These are phyloP conservation scores for Candidula unifasciata DNA, from an alignment of 2,888 invertebrate genomes.

Conservation along the genomic window DNA sequence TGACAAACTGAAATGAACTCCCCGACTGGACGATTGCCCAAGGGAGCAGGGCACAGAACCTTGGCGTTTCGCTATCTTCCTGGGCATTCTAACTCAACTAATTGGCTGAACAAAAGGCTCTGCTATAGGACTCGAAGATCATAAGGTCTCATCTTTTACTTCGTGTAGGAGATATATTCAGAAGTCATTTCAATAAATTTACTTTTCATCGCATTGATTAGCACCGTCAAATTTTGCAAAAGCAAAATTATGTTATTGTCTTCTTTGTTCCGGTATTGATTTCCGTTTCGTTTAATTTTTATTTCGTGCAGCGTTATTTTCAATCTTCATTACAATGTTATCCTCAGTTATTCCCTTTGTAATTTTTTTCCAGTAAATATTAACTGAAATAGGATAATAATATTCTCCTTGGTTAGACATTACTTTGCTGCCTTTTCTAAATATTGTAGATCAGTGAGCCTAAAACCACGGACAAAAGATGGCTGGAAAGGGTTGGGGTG, in stretches of 20 bases:
- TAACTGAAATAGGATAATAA: too few species aligned
- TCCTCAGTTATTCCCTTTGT: too few species aligned
- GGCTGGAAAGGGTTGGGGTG: too few species aligned
- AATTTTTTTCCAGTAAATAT: too few species aligned
- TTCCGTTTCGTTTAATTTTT: not conserved
- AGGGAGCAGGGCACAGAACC: conserved; percentile 31
- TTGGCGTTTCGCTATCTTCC: conserved; percentile 28
- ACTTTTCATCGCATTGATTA: conserved; percentile 19
- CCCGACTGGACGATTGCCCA: conserved; percentile 35
- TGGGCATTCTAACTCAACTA: conserved; percentile 36
- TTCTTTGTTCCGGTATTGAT: not conserved
- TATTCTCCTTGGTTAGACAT: too few species aligned
- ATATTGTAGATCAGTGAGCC: too few species aligned
- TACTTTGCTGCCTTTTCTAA: too few species aligned
- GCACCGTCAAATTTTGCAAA: not conserved
- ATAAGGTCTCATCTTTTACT: conserved; percentile 17
- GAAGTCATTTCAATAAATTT: conserved; percentile 25
- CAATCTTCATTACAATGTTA: too few species aligned
- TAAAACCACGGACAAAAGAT: too few species aligned
- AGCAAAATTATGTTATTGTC: not conserved
- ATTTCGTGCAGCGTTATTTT: not conserved
- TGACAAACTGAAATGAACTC: conserved; percentile 46
- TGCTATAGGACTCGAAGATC: conserved; percentile 27
- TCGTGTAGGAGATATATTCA: conserved; percentile 20
- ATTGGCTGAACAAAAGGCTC: conserved; percentile 47